phyloP scores from a whole-genome alignment of 2,113 vertebrate genomes.

The Gallinago undulata region DNA sequence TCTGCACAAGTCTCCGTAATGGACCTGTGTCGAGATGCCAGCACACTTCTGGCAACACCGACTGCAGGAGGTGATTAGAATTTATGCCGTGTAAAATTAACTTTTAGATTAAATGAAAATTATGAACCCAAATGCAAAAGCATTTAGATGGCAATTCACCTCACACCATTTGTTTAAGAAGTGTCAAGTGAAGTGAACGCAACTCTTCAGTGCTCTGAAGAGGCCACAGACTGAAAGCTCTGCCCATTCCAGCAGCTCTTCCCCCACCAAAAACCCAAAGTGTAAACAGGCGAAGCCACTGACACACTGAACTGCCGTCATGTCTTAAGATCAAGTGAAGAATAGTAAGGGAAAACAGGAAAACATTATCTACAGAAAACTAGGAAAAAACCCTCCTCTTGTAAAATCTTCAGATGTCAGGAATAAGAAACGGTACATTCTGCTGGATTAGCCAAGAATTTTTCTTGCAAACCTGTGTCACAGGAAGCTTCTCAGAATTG shows the following conservation, averaged over 20 bases:
- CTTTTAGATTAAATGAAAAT: slow-evolving; percentile 41
- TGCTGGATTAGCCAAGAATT: background rate
- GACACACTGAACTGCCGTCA: background rate
- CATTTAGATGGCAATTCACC: background rate
- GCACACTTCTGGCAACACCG: background rate
- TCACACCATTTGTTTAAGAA: background rate
- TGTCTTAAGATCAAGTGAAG: background rate
- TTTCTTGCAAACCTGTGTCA: background rate
- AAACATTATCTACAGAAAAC: background rate
- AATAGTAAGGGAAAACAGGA: background rate
- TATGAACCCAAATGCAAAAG: slow-evolving; percentile 8
- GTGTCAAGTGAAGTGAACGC: background rate
- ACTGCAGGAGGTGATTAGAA: slow-evolving; percentile 29
- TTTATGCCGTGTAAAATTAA: slow-evolving; percentile 67
- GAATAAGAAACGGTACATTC: background rate
- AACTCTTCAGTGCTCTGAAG: rapidly evolving
- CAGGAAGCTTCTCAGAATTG: background rate
- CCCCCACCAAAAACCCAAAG: background rate
- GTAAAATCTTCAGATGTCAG: background rate
- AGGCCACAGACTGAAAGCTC: background rate
- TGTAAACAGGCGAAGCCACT: background rate
- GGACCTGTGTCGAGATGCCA: slow-evolving; percentile 5
- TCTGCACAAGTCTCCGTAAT: background rate
- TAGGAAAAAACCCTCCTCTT: background rate
- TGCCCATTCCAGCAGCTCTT: background rate